Evolutionary conservation across 2,113 vertebrate species (phyloP).

Genomic region (Brienomyrus longianalis): DNA sequence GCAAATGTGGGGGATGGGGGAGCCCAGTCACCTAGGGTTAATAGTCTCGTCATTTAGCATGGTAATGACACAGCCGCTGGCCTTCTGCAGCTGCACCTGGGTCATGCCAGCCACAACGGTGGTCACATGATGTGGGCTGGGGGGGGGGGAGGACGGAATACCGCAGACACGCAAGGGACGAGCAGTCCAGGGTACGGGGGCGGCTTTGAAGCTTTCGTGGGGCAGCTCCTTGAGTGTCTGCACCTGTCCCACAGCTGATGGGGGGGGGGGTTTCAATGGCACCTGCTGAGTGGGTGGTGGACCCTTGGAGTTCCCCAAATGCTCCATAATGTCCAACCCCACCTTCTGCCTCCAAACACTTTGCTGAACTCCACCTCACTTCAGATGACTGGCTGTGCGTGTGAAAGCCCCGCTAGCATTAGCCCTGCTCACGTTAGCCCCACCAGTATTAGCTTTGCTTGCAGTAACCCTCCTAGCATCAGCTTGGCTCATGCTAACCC

Average conservation of each 20-base stretch:
- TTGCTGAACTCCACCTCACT: not conserved
- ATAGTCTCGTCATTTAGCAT: not conserved
- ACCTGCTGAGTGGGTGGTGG: not conserved
- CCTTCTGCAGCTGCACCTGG: not conserved
- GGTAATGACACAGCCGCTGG: not conserved
- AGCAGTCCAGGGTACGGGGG: not conserved
- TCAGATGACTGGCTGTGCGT: not conserved
- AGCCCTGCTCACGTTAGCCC: not conserved
- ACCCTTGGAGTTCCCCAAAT: not conserved
- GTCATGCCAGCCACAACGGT: not conserved
- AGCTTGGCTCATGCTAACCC: not conserved
- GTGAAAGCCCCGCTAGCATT: not conserved
- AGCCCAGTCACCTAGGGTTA: not conserved
- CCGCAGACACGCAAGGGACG: not conserved
- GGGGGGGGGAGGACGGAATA: not conserved
- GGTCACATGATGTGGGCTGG: not conserved
- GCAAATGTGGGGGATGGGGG: not conserved
- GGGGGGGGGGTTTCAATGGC: not conserved
- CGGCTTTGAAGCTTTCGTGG: not conserved
- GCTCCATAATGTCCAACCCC: not conserved
- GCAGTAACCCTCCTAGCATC: not conserved
- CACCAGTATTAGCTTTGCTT: not conserved
- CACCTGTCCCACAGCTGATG: constrained; percentile 14
- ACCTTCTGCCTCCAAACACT: not conserved
- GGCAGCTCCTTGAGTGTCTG: not conserved